These are phyloP conservation scores for Agrilus biguttatus DNA, from an alignment of 2,888 invertebrate genomes.

Conservation along the genomic window DNA sequence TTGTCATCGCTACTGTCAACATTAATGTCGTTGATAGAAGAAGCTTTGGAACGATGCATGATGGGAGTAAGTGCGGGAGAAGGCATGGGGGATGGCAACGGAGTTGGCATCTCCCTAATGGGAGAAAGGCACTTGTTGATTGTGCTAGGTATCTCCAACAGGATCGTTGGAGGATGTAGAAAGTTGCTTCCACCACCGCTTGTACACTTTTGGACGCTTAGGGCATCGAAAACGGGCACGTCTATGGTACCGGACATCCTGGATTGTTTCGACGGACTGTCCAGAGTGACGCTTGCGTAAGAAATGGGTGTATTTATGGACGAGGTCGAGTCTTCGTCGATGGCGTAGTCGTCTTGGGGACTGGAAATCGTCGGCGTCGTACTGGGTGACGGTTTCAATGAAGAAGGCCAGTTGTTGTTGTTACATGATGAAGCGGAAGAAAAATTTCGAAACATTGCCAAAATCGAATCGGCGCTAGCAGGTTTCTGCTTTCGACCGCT, in stretches of 20 bases:
- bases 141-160: slow-evolving; percentile 60
- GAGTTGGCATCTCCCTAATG: slow-evolving; percentile 63
- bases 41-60: slow-evolving; percentile 31
- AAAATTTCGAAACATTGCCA: slow-evolving; percentile 66
- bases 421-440: slow-evolving; percentile 43
- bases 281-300: slow-evolving; percentile 40
- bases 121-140: slow-evolving; percentile 68
- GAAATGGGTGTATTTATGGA: slow-evolving; percentile 48
- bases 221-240: slow-evolving; percentile 50
- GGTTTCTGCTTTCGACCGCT: slow-evolving; percentile 40
- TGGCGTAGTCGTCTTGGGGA: slow-evolving; percentile 56
- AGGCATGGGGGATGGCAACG: slow-evolving; percentile 57
- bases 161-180: slow-evolving; percentile 58
- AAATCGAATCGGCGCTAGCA: slow-evolving; percentile 63
- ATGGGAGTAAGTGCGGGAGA: slow-evolving; percentile 57
- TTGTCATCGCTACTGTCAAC: slow-evolving; percentile 34
- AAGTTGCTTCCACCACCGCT: slow-evolving; percentile 40
- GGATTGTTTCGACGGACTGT: slow-evolving; percentile 43
- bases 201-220: slow-evolving; percentile 49
- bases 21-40: slow-evolving; percentile 31
- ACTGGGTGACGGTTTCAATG: slow-evolving; percentile 48
- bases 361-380: slow-evolving; percentile 62
- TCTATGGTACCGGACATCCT: slow-evolving; percentile 32
- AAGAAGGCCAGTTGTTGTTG: slow-evolving; percentile 43
- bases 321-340: slow-evolving; percentile 57